A percentile compares a stretch with the other conserved stretches of the same genome.
Evolutionary conservation across 1,140 invertebrate species (phyloP).

Genomic region (Anagrus nilaparvatae): DNA sequence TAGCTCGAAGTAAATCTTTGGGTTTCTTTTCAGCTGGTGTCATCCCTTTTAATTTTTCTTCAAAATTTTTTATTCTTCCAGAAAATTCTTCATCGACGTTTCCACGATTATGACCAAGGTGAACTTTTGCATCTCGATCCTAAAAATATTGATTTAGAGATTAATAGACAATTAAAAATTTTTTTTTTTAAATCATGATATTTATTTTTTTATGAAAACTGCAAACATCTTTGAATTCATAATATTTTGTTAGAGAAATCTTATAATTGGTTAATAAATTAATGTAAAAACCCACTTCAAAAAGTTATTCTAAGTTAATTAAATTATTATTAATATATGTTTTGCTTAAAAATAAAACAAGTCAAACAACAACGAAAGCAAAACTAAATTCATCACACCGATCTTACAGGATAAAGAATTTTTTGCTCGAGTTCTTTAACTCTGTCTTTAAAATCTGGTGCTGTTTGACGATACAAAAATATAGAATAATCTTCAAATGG

Average conservation of each 20-base stretch:
- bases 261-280: too few relatives aligned
- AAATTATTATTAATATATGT: too few relatives aligned
- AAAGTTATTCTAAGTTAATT: too few relatives aligned
- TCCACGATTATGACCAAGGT: slow-evolving; percentile 45
- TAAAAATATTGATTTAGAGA: slow-evolving; percentile 29
- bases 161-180: slow-evolving; percentile 9
- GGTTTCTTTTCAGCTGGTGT: slow-evolving; percentile 62
- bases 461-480: slow-evolving; percentile 62
- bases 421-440: slow-evolving; percentile 69
- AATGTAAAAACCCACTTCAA: too few relatives aligned
- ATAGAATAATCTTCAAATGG: slow-evolving; percentile 67
- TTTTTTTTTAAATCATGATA: too few relatives aligned
- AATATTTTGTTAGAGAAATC: too few relatives aligned
- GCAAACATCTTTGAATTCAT: too few relatives aligned
- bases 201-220: too few relatives aligned
- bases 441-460: slow-evolving; percentile 63
- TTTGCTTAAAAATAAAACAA: too few relatives aligned
- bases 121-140: slow-evolving; percentile 55
- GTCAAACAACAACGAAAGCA: too few relatives aligned
- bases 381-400: slow-evolving; percentile 11
- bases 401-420: slow-evolving; percentile 66
- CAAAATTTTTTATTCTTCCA: slow-evolving; percentile 57
- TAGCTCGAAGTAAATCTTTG: slow-evolving; percentile 74
- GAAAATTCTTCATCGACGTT: slow-evolving; percentile 57
- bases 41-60: slow-evolving; percentile 54